These are phyloP conservation scores for Bombyx mori DNA, from an alignment of 1,140 invertebrate species.

Conservation along the genomic window ASM3026992v2 NC_085130.1:3371501-3372000, in stretches of 20 bases:
- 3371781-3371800: too few relatives aligned
- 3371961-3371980: too few relatives aligned
- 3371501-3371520: neutral
- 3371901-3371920: too few relatives aligned
- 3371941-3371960: too few relatives aligned
- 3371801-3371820: too few relatives aligned
- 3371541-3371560: neutral
- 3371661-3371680: slow-evolving; percentile 9
- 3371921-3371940: too few relatives aligned
- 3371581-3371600: slow-evolving; percentile 7
- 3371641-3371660: slow-evolving; percentile 5
- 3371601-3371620: slow-evolving; percentile 8
- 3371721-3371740: slow-evolving; percentile 5
- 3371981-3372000: too few relatives aligned
- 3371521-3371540: neutral
- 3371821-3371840: too few relatives aligned
- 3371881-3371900: too few relatives aligned
- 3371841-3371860: too few relatives aligned
- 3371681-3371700: slow-evolving; percentile 4
- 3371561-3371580: slow-evolving; percentile 4
- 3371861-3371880: too few relatives aligned
- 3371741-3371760: neutral
- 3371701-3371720: neutral
- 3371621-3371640: slow-evolving; percentile 1
- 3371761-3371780: too few relatives aligned